Conservation (phyloP, 2,797 vertebrate species). For the Acanthiza pusilla region DNA sequence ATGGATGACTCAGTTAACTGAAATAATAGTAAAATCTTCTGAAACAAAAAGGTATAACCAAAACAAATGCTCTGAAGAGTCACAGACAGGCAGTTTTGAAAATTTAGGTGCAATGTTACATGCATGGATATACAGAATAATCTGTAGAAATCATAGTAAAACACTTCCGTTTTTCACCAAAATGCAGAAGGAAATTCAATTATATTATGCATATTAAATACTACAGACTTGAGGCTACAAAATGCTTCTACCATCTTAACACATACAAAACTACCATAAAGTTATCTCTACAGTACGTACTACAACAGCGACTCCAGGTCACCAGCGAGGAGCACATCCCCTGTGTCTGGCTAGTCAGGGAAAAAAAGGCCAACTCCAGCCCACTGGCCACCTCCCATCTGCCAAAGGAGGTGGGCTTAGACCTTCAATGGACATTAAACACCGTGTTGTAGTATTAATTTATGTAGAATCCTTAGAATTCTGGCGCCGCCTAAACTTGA, state of each 20-base stretch:
- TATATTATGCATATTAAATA: conserved; percentile 78
- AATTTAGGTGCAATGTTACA: conserved; percentile 67
- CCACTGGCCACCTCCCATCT: conserved; percentile 37
- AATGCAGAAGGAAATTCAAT: conserved; percentile 74
- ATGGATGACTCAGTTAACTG: conserved; percentile 27
- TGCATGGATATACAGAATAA: conserved; percentile 67
- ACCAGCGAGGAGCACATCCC: conserved; percentile 27
- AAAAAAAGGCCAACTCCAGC: conserved; percentile 61
- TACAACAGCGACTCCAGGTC: conserved; percentile 69
- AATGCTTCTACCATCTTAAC: conserved; percentile 69
- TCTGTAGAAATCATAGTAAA: conserved; percentile 68
- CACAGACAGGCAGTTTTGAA: conserved; percentile 66
- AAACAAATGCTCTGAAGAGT: conserved; percentile 48
- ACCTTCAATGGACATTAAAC: conserved; percentile 35
- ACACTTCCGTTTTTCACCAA: conserved; percentile 65
- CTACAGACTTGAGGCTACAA: conserved; percentile 77
- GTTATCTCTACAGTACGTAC: conserved; percentile 74
- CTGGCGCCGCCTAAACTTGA: conserved; percentile 47
- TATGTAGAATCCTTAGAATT: conserved; percentile 59
- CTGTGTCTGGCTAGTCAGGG: conserved; percentile 22
- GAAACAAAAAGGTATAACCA: conserved; percentile 20
- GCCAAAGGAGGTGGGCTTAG: conserved; percentile 35
- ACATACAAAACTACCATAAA: conserved; percentile 74
- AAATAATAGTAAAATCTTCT: conserved; percentile 33
- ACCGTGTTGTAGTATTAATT: conserved; percentile 37